Base-by-base conservation (phyloP, 2,113 vertebrate species). In the Apodemus speciosus region DNA sequence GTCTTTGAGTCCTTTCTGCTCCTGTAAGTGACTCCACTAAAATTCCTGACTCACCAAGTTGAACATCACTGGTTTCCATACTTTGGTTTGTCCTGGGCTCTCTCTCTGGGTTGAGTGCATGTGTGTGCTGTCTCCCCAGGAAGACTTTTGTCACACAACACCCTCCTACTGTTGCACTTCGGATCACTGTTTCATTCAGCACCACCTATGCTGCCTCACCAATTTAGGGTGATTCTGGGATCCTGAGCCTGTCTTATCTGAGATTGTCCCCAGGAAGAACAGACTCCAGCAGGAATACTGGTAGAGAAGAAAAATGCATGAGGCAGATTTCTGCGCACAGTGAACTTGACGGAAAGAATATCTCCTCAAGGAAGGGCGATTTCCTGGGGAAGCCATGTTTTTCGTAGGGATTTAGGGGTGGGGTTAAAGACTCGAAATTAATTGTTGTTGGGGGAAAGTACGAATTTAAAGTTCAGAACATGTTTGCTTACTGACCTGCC, bases 351-450 rank as follows among this genome's bases (percentile, higher is more conserved):
- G 32, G 10, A 90, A 86, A 86, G 58, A 1, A 3, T 38, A 58
- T 77, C 62, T 94, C 40, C 83, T 90, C 4, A 43, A 71, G 18
- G 2, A 96, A 93, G 80, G 62, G 35, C 79, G 8, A 69, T 27
- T 46, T 46, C 25, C 40, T 46, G 11, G 27, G 23, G 14, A 93
- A 73, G 72, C 49, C 49, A 13, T 73, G 71, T 15, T 85, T 92
- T 91, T 58, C 40, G 3, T n/a, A 9, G 53, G 20, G 46, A 40
- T 76, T 60, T n/a, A 9, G 23, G 25, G 40, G 21, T 6, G 23
- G 71, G 23, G 25, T 30, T 84, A 75, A 69, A 40, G 83, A 73
- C 32, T 88, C 90, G 76, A 18, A 71, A 56, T 49, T 49, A 58
- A 79, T 9, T 51, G 1, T 46, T 72, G 35, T 4, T 43, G 35